Base-by-base conservation (phyloP, 2,113 vertebrate genomes). In the Anas platyrhynchos region DNA sequence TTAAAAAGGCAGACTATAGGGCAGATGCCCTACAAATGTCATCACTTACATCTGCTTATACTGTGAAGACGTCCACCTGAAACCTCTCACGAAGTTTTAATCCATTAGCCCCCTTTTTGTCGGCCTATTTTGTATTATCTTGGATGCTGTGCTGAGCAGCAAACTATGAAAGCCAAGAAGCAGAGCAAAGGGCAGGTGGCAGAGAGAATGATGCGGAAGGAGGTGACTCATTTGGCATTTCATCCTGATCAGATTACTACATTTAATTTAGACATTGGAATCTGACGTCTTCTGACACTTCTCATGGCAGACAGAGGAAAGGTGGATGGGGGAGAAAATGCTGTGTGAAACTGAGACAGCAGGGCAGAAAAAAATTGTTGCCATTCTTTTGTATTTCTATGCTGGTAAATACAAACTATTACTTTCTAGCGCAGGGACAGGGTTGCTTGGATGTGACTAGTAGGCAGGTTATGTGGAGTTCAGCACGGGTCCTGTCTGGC, bases 141-240 rank as follows among this genome's bases (percentile, higher is more conserved):
- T 86, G 83, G 79, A 48, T 54, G 25, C 77, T 89, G 76, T 72
- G 71, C 80, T 2, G 59, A 93, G 56, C 87, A 96, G 80, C 59
- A 87, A 83, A 88, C 93, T 55, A 48, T n/a, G 74, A 86, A 82
- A 94, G 82, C 67, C 83, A 89, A 96, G 88, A 84, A 81, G 46
- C 71, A 91, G 83, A 94, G 94, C 89, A 97, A 87, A 93, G 92
- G 95, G 92, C 89, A 91, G 87, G 95, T 96, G 91, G 81, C 89
- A 81, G 36, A 87, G 71, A 90, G 80, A 65, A 56, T 93, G 83
- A 86, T 93, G 91, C 11, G n/a, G 93, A 90, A 94, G 87, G 85
- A 93, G 89, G 87, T 97, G 97, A 97, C 84, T 97, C 97, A 93
- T 96, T 96, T 95, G 93, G 85, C 91, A 93, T 96, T 96, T 97